Base-by-base conservation (phyloP, 2,888 invertebrate genomes). In the Phaonia tiefii region DNA sequence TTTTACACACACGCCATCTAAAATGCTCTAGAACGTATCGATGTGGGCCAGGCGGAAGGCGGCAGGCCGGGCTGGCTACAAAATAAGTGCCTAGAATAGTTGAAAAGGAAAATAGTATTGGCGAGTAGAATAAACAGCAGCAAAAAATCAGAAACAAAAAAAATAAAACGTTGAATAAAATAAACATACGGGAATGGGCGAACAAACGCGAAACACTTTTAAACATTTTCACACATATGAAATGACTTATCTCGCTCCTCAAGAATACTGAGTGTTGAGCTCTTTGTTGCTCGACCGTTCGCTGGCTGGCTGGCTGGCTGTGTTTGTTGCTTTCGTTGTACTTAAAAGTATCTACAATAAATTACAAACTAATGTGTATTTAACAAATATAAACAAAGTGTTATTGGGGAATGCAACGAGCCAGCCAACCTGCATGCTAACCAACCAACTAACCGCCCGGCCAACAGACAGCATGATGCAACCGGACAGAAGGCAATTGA, bases 351-450 rank as follows among this genome's bases (percentile, higher is more conserved):
- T 63, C 39, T 63, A 42, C 63, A 63, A 63, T 63, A 63, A 63
- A 63, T 63, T 63, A 63, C 63, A 63, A 63, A 63, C 63, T 63
- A 63, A 63, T 63, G 63, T 63, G 63, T 42, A 63, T 63, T 63
- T 63, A 63, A 42, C 42, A 63, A 63, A 63, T 63, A 63, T 42
- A 42, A 63, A 63, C 63, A 63, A 42, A 63, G 13, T 22, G 42
- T 42, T 13, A 22, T 63, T 37, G 20, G 25, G 42, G 42, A 20
- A 39, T 63, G 63, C 63, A 42, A 39, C 39, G 39, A 11, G 2
- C 42, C 20, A 20, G 22, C 42, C 22, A 20, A 13, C 60, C 15
- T 2, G 56, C n/a, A 4, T 11, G 31, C 5, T 2, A 31, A 25
- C 54, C 2, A 25, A 13, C n/a, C n/a, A n/a, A n/a, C n/a, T n/a